Conservation (phyloP, 2,113 vertebrate genomes). For the Mormoops blainvillei region DNA sequence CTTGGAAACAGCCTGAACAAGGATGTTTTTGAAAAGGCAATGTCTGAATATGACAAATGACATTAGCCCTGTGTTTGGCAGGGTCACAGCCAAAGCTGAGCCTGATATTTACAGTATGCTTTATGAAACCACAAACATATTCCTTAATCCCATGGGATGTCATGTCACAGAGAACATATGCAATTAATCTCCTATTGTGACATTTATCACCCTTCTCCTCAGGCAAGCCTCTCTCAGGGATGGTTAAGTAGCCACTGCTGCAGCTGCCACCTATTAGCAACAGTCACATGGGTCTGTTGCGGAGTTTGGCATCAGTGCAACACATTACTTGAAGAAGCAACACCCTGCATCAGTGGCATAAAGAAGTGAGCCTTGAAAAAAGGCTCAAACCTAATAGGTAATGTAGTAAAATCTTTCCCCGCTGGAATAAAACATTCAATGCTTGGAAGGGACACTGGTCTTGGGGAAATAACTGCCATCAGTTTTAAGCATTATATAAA, state of each 20-base stretch:
- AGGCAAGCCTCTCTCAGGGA: constrained; percentile 33
- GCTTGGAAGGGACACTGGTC: background rate
- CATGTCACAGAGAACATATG: constrained; percentile 70
- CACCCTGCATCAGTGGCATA: background rate
- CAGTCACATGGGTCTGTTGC: background rate
- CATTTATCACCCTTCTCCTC: constrained; percentile 68
- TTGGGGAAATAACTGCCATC: background rate
- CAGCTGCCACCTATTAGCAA: constrained; percentile 64
- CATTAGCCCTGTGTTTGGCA: constrained; percentile 75
- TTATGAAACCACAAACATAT: constrained; percentile 77
- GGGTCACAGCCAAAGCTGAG: constrained; percentile 52
- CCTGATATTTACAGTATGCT: constrained; percentile 76
- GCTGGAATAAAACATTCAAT: constrained; percentile 12
- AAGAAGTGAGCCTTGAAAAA: constrained; percentile 9
- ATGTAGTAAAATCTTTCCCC: background rate
- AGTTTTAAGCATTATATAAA: constrained; percentile 37
- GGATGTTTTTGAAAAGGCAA: constrained; percentile 62
- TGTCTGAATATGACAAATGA: constrained; percentile 81
- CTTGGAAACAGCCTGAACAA: constrained; percentile 55
- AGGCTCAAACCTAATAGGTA: background rate
- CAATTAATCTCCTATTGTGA: constrained; percentile 81
- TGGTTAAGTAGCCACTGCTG: constrained; percentile 1
- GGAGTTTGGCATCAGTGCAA: background rate
- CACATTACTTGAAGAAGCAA: background rate
- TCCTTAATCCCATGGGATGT: constrained; percentile 60